Percentiles rank a stretch among this genome's conserved stretches.
These are phyloP conservation scores for Oscheius myriophilus DNA, from an alignment of 2,888 invertebrate genomes.

Conservation along the genomic window DNA sequence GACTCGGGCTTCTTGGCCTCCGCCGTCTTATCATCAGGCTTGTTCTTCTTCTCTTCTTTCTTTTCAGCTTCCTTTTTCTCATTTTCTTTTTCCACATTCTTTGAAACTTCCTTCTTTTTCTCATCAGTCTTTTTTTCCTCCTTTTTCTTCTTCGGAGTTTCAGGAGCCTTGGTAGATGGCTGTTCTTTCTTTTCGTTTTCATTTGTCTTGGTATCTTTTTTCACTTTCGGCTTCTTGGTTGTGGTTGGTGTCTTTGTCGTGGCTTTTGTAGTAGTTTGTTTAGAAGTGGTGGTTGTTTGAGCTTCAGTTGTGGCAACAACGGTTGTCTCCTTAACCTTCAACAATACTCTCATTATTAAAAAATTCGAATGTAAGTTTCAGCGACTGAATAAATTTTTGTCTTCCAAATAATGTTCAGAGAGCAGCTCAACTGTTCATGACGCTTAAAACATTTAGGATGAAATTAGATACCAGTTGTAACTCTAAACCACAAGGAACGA, in stretches of 20 bases:
- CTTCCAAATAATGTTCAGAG: too few relatives aligned
- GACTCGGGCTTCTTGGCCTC: background rate
- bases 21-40: background rate
- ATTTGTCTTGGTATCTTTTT: background rate
- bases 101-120: background rate
- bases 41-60: conserved; percentile 7
- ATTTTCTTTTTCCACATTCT: conserved; percentile 10
- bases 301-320: background rate
- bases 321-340: too few relatives aligned
- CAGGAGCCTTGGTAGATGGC: too few relatives aligned
- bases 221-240: background rate
- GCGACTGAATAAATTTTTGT: too few relatives aligned
- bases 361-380: too few relatives aligned
- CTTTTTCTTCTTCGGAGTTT: background rate
- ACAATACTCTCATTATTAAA: too few relatives aligned
- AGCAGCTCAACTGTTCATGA: too few relatives aligned
- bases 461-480: too few relatives aligned
- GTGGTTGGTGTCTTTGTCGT: conserved; percentile 8
- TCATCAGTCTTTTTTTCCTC: conserved; percentile 8
- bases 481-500: too few relatives aligned
- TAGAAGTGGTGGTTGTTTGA: background rate
- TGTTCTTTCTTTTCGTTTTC: background rate
- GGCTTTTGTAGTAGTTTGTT: background rate
- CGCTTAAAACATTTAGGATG: too few relatives aligned
- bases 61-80: conserved; percentile 5